A percentile compares a stretch with the other conserved stretches of the same genome.
These are phyloP conservation scores for Hydrolagus colliei DNA, from an alignment of 2,797 vertebrate genomes.

Conservation along the genomic window DNA sequence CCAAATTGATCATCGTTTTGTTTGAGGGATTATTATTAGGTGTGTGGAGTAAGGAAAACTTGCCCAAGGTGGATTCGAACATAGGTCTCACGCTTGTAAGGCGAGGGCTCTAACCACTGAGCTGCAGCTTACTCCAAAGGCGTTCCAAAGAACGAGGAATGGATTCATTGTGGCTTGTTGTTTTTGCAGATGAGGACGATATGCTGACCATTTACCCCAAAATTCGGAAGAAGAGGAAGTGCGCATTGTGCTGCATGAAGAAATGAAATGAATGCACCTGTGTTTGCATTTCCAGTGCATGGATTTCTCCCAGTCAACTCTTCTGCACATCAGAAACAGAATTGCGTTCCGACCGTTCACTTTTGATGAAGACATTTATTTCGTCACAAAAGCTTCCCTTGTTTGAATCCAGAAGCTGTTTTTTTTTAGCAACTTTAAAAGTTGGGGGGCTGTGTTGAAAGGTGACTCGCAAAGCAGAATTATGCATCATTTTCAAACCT, in stretches of 20 bases:
- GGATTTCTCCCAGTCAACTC: neutral
- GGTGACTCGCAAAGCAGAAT: neutral
- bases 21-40: too few relatives aligned
- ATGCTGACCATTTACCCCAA: neutral
- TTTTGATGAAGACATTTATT: neutral
- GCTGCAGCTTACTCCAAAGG: too few relatives aligned
- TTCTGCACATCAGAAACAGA: neutral
- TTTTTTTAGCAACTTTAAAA: neutral
- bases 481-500: neutral
- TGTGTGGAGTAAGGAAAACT: too few relatives aligned
- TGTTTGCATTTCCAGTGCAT: neutral
- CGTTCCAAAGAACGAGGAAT: too few relatives aligned
- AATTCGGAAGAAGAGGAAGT: neutral
- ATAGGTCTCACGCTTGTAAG: too few relatives aligned
- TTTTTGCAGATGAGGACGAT: neutral
- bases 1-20: too few relatives aligned
- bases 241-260: constrained; percentile 16
- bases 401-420: neutral
- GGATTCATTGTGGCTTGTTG: neutral
- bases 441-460: neutral
- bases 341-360: neutral
- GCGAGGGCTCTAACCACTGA: too few relatives aligned
- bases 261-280: neutral
- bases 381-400: neutral
- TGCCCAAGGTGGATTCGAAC: too few relatives aligned